Evolutionary conservation across 2,888 invertebrate species (phyloP).

Genomic region (Scaptomyza caliginosa): DNA sequence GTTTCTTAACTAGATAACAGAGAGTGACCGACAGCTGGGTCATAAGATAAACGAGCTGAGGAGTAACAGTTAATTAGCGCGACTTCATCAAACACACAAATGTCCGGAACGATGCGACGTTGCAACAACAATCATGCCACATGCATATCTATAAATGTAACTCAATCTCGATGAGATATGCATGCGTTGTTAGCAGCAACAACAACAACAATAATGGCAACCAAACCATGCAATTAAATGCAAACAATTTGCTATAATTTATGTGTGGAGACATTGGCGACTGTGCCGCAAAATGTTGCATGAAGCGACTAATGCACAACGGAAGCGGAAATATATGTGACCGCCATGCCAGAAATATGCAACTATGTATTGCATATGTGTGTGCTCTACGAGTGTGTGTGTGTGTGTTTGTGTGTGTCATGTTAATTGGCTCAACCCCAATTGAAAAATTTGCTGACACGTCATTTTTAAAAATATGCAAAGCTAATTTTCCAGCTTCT

Average conservation of each 20-base stretch:
- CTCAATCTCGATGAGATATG: conserved; percentile 45
- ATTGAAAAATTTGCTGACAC: conserved; percentile 56
- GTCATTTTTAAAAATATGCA: conserved; percentile 51
- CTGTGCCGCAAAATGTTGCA: conserved; percentile 52
- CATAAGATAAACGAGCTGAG: conserved; percentile 62
- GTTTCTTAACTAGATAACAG: conserved; percentile 45
- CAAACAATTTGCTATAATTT: conserved; percentile 79
- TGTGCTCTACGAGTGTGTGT: conserved; percentile 1
- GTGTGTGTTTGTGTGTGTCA: conserved; percentile 14
- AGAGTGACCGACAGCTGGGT: conserved; percentile 42
- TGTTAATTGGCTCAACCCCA: conserved; percentile 50
- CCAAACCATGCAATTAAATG: conserved; percentile 70
- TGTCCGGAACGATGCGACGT: conserved; percentile 19
- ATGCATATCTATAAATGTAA: conserved; percentile 2
- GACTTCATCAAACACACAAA: conserved; percentile 55
- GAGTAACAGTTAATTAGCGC: conserved; percentile 72
- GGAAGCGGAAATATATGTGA: conserved; percentile 78
- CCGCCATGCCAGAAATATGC: conserved; percentile 34
- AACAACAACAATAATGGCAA: conserved; percentile 24
- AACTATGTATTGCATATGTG: background rate
- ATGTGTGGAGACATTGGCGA: conserved; percentile 63
- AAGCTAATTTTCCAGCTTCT: conserved; percentile 49
- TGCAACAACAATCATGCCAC: conserved; percentile 6
- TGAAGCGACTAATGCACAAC: conserved; percentile 69
- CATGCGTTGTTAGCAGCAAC: conserved; percentile 37